These are phyloP conservation scores for Amphiprion ocellaris DNA, from an alignment of 2,113 vertebrate species.

Conservation along the genomic window DNA sequence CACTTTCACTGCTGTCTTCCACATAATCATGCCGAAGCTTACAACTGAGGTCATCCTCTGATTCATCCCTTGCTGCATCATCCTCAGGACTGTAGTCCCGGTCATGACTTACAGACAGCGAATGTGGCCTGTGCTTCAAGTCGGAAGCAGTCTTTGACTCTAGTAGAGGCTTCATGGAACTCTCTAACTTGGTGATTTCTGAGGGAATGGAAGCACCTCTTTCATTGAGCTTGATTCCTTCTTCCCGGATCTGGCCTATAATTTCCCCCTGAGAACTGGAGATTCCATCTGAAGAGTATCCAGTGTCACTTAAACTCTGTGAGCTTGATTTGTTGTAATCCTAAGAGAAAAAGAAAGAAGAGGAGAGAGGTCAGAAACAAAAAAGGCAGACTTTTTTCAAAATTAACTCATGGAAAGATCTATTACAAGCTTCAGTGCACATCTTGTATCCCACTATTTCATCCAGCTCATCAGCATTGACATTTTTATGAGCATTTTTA, in stretches of 20 bases:
- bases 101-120: slow-evolving; percentile 92
- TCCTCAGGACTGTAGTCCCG: slow-evolving; percentile 91
- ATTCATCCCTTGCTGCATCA: slow-evolving; percentile 89
- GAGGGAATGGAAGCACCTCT: slow-evolving; percentile 91
- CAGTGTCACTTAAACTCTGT: slow-evolving; percentile 97
- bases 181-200: slow-evolving; percentile 94
- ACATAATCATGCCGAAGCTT: slow-evolving; percentile 96
- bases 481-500: slow-evolving; percentile 53
- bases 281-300: slow-evolving; percentile 97
- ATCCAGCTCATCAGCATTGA: slow-evolving; percentile 52
- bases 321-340: slow-evolving; percentile 93
- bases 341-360: slow-evolving; percentile 78
- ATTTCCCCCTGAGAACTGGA: slow-evolving; percentile 97
- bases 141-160: slow-evolving; percentile 85
- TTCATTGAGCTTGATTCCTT: slow-evolving; percentile 91
- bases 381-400: neutral
- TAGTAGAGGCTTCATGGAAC: slow-evolving; percentile 90
- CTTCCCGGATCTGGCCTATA: slow-evolving; percentile 92
- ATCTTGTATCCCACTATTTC: slow-evolving; percentile 55
- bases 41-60: slow-evolving; percentile 95
- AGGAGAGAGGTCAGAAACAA: slow-evolving; percentile 44
- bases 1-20: slow-evolving; percentile 97
- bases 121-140: slow-evolving; percentile 88
- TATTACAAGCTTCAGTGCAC: slow-evolving; percentile 53
- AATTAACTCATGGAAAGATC: slow-evolving; percentile 32